Base-by-base conservation (phyloP, 1,140 invertebrate species). In the Drosophila arizonae region DNA sequence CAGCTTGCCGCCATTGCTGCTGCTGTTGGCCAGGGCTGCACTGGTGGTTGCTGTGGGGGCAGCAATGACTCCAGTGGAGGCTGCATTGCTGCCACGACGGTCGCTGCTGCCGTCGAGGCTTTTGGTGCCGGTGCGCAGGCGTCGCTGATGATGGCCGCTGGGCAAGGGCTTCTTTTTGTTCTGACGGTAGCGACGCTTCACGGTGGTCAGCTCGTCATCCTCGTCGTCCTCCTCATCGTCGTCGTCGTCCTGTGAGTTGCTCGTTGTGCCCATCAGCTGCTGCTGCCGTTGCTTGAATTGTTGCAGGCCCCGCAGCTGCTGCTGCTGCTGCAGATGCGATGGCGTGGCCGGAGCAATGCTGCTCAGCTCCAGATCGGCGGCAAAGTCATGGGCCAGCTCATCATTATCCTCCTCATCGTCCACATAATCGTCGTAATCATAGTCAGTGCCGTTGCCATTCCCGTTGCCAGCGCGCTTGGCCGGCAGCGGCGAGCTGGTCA, bases 151-250 rank as follows among this genome's bases (percentile, higher is more conserved):
- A 55, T 91, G 90, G 26, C 81, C 68, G 24, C 80, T 76, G 6
- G 77, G 52, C 21, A 72, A 21, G 13, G 81, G 74, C 45, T 90
- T 90, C 76, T 91, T 91, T 50, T 90, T 91, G 61, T 91, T 91
- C 46, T 91, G 90, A 36, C 90, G 82, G 77, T 91, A 91, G 71
- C 90, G 90, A 26, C 90, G 82, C 64, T 90, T 91, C 15, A 91
- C 75, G 48, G 76, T 73, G 24, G 84, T 78, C 51, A 73, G 57
- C 52, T 90, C 80, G 17, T 90, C 86, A 30, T 91, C 90, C 28
- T 91, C 86, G 21, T 86, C 89, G 50, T 90, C 89, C 4, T 91
- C 86, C 55, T 90, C 89, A 26, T 90, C 86, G 0, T 81, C 78
- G 0, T 81, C 76, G 26, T 85, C 86, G 36, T 90, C 85, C 45